phyloP scores from a whole-genome alignment of 2,797 vertebrate genomes.

The Serranus cabrilla region DNA sequence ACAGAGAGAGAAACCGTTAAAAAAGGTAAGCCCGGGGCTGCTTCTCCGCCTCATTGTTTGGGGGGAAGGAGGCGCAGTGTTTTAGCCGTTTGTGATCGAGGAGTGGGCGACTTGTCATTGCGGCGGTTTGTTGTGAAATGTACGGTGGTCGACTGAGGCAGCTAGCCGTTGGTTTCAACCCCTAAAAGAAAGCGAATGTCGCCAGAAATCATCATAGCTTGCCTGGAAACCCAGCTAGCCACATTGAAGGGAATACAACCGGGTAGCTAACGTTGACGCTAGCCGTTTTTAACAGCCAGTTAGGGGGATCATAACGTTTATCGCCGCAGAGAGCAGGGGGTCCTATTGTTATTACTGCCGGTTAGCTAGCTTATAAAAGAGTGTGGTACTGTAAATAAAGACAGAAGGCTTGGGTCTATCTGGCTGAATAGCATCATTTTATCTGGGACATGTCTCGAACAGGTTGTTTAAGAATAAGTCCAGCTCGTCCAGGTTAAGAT shows the following conservation, averaged over 20 bases:
- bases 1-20: neutral
- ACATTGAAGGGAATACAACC: neutral
- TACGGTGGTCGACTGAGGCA: slow-evolving; percentile 40
- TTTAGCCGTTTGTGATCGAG: slow-evolving; percentile 20
- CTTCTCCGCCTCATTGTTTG: slow-evolving; percentile 1
- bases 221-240: slow-evolving; percentile 1
- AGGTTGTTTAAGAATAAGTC: slow-evolving; percentile 25
- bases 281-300: slow-evolving; percentile 37
- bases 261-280: slow-evolving; percentile 52
- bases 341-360: slow-evolving; percentile 54
- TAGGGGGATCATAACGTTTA: slow-evolving; percentile 8
- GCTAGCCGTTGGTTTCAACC: neutral
- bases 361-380: slow-evolving; percentile 15
- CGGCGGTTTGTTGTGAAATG: slow-evolving; percentile 61
- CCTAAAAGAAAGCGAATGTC: neutral
- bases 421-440: neutral
- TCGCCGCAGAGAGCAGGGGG: slow-evolving; percentile 46
- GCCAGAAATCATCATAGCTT: neutral
- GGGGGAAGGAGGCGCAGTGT: slow-evolving; percentile 43
- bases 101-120: slow-evolving; percentile 72
- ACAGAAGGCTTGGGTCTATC: no score
- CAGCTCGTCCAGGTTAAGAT: neutral
- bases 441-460: neutral
- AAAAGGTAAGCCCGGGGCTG: slow-evolving; percentile 55
- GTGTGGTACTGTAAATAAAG: no score